Evolutionary conservation across 2,888 invertebrate species (phyloP).

Genomic region (Diadegma fenestrale): DNA sequence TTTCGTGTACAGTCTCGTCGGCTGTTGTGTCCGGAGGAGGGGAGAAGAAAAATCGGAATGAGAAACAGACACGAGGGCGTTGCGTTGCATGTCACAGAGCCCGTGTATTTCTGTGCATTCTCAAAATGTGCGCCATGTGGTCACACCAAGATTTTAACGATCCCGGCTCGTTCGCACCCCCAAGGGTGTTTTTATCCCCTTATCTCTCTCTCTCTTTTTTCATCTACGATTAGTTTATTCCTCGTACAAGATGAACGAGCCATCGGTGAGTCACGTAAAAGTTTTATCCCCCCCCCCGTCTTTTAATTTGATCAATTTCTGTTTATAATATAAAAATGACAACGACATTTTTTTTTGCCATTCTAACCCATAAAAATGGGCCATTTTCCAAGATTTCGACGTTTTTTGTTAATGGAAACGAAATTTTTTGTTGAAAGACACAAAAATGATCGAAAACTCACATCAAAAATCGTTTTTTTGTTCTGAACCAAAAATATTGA

Average conservation of each 20-base stretch:
- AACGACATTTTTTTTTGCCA: no score
- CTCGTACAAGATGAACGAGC: constrained; percentile 27
- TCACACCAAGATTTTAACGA: constrained; percentile 63
- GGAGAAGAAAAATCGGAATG: constrained; percentile 7
- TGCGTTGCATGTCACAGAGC: constrained; percentile 18
- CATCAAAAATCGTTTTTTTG: background rate
- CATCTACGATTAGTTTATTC: background rate
- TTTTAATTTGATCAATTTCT: background rate
- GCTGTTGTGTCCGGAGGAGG: background rate
- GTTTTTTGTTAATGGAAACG: no score
- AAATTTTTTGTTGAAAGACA: no score
- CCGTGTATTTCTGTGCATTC: constrained; percentile 19
- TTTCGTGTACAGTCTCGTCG: background rate
- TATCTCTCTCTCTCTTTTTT: constrained; percentile 27
- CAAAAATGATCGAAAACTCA: no score
- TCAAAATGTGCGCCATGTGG: constrained; percentile 64
- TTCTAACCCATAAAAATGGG: no score
- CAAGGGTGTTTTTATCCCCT: constrained; percentile 56
- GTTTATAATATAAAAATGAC: background rate
- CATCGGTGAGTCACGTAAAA: constrained; percentile 19
- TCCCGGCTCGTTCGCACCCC: constrained; percentile 51
- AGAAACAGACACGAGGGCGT: constrained; percentile 52
- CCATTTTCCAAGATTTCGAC: no score
- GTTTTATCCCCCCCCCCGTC: background rate
- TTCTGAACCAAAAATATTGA: background rate